A percentile compares a stretch with the other conserved stretches of the same genome.
phyloP scores from a whole-genome alignment of 64 coral and sea anemone species.

The Pocillopora damicornis region DNA sequence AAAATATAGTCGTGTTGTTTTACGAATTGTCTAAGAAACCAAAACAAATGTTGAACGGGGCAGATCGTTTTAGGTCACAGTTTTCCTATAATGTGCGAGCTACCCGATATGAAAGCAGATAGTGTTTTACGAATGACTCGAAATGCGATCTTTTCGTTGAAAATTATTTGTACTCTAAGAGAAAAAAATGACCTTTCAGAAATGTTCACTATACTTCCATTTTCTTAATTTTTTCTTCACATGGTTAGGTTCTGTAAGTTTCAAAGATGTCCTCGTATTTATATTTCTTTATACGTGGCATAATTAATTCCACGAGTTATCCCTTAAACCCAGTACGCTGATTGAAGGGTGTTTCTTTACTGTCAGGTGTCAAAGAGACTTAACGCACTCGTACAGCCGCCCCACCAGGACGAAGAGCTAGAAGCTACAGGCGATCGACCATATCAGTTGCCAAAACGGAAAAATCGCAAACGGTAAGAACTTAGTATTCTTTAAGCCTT shows the following conservation, averaged over 20 bases:
- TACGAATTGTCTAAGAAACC: background rate
- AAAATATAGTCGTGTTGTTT: background rate
- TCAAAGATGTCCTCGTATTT: background rate
- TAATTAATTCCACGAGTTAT: constrained; percentile 34
- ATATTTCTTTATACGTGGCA: constrained; percentile 21
- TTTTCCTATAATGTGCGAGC: constrained; percentile 31
- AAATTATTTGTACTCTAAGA: constrained; percentile 19
- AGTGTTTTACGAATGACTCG: constrained; percentile 4
- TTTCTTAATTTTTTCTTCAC: background rate
- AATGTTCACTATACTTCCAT: background rate
- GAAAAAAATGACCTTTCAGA: background rate
- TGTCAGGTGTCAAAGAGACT: constrained; percentile 45
- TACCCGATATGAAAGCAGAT: constrained; percentile 27
- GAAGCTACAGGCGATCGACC: constrained; percentile 20
- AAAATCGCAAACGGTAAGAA: constrained; percentile 39
- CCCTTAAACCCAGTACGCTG: constrained; percentile 29
- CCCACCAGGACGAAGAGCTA: constrained; percentile 20
- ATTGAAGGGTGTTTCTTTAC: constrained; percentile 40
- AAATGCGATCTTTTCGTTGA: constrained; percentile 18
- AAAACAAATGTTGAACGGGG: background rate
- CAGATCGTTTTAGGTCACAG: constrained; percentile 8
- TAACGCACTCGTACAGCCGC: constrained; percentile 28
- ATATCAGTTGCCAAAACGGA: constrained; percentile 42
- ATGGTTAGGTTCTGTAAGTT: background rate
- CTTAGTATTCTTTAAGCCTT: constrained; percentile 39